A percentile compares a stretch with the other conserved stretches of the same genome.
These are phyloP conservation scores for Mercenaria mercenaria DNA, from an alignment of 1,140 invertebrate genomes.

Conservation along the genomic window DNA sequence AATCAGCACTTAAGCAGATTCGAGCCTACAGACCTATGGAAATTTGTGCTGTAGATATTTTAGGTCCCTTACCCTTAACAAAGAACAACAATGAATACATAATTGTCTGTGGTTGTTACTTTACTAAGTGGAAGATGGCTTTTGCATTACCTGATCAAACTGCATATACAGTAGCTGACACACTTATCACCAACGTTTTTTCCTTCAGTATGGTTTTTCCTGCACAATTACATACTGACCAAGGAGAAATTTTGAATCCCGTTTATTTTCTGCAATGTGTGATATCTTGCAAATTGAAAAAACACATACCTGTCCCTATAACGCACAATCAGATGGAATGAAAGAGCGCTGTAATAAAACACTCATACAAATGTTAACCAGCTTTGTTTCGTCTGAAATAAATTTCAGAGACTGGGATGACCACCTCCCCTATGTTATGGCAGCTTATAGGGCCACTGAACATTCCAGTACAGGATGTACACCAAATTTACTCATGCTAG, in stretches of 20 bases:
- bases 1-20: constrained; percentile 43
- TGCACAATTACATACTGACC: constrained; percentile 69
- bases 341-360: constrained; percentile 80
- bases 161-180: constrained; percentile 72
- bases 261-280: constrained; percentile 71
- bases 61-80: constrained; percentile 59
- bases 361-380: constrained; percentile 65
- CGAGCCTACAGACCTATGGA: constrained; percentile 35
- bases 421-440: constrained; percentile 71
- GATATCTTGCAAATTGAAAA: constrained; percentile 64
- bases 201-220: constrained; percentile 64
- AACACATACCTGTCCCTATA: constrained; percentile 78
- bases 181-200: constrained; percentile 67
- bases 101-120: constrained; percentile 75
- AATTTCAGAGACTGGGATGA: constrained; percentile 73
- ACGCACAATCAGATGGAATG: constrained; percentile 82
- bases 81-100: constrained; percentile 77
- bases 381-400: constrained; percentile 51
- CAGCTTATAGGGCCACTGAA: constrained; percentile 66
- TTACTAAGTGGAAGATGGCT: constrained; percentile 78
- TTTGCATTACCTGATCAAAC: constrained; percentile 75
- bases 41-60: constrained; percentile 62
- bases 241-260: constrained; percentile 68
- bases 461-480: constrained; percentile 69
- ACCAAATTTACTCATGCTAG: constrained; percentile 68